A percentile compares a stretch with the other conserved stretches of the same genome.
phyloP scores from a whole-genome alignment of 2,113 vertebrate species.

The Pithys albifrons region DNA sequence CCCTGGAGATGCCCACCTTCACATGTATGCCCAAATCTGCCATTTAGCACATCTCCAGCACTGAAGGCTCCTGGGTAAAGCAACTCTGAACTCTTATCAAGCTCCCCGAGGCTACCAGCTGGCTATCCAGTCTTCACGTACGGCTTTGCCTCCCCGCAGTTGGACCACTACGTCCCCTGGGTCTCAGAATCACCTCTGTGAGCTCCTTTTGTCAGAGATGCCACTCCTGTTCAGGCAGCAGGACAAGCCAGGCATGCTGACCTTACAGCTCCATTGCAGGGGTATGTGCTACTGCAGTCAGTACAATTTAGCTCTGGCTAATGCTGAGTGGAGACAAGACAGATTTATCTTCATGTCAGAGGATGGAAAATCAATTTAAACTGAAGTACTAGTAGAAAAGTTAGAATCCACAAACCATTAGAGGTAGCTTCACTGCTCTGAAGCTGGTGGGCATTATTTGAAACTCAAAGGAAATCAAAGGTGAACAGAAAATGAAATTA shows the following conservation, averaged over 20 bases:
- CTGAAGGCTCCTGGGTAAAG: neutral
- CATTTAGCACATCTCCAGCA: neutral
- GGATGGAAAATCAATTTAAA: neutral
- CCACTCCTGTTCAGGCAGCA: neutral
- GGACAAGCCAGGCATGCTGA: neutral
- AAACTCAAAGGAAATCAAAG: neutral
- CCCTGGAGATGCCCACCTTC: neutral
- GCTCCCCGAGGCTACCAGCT: neutral
- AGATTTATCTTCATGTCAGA: neutral
- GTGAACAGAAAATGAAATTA: neutral
- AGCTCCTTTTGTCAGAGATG: neutral
- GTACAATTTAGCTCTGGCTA: neutral
- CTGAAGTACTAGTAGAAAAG: neutral
- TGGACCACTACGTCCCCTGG: neutral
- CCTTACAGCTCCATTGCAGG: rapidly evolving
- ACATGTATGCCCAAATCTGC: neutral
- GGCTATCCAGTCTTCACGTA: neutral
- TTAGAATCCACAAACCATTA: neutral
- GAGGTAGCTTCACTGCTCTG: neutral
- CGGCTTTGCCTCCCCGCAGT: neutral
- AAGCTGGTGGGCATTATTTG: neutral
- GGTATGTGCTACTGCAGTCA: neutral
- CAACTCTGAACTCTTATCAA: neutral
- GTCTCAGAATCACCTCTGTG: neutral
- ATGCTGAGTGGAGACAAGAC: neutral